Percentiles rank a stretch among this genome's conserved stretches.
phyloP scores from a whole-genome alignment of 2,888 invertebrate species.

The Dicyrtoma fusca region DNA sequence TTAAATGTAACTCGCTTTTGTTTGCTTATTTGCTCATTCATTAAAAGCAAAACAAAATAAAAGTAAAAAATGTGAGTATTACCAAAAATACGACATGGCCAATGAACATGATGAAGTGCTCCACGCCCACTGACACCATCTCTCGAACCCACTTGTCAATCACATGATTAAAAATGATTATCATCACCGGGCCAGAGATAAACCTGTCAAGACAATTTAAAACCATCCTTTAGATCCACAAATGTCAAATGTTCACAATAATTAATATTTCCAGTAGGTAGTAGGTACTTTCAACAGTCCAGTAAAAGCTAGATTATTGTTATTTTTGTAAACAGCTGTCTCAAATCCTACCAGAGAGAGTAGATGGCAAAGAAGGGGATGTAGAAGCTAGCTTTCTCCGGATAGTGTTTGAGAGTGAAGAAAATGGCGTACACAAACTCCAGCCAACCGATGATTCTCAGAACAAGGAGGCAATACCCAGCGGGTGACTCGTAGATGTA shows the following conservation, averaged over 20 bases:
- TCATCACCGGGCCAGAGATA: conserved; percentile 77
- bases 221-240: neutral
- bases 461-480: conserved; percentile 77
- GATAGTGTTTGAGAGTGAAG: conserved; percentile 80
- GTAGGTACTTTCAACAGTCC: too few relatives aligned
- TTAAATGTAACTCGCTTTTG: neutral
- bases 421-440: conserved; percentile 73
- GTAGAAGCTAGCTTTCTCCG: conserved; percentile 81
- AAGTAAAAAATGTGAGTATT: neutral
- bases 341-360: conserved; percentile 70
- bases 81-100: conserved; percentile 75
- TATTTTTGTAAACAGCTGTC: neutral
- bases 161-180: conserved; percentile 75
- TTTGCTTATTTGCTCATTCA: neutral
- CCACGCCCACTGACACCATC: conserved; percentile 72
- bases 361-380: conserved; percentile 80
- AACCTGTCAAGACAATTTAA: conserved; percentile 65
- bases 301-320: conserved; percentile 5
- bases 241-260: too few relatives aligned
- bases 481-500: conserved; percentile 90
- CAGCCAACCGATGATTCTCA: conserved; percentile 78
- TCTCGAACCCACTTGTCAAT: conserved; percentile 81
- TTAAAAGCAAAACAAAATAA: too few relatives aligned
- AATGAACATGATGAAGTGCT: conserved; percentile 68
- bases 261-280: too few relatives aligned